These are phyloP conservation scores for Eristalis intricaria DNA, from an alignment of 2,888 invertebrate species.

Conservation along the genomic window DNA sequence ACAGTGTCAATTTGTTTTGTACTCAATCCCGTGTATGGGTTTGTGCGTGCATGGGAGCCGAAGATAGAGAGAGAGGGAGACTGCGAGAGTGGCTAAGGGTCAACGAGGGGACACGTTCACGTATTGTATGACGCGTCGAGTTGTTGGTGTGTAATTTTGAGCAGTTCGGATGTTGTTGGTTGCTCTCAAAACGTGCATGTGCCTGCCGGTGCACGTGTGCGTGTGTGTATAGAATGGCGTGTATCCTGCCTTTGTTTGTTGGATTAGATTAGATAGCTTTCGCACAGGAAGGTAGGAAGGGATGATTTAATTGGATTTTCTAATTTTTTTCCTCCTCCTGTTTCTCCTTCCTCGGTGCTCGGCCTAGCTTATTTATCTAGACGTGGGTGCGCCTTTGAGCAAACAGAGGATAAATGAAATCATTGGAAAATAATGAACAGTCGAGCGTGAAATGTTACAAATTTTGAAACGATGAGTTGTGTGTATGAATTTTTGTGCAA, in stretches of 20 bases:
- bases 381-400: conserved; percentile 45
- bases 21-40: conserved; percentile 38
- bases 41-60: background rate
- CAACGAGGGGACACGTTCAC: conserved; percentile 49
- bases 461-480: background rate
- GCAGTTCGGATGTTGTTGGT: conserved; percentile 44
- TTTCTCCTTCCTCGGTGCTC: background rate
- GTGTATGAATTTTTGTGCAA: background rate
- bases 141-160: conserved; percentile 61
- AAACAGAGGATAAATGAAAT: conserved; percentile 50
- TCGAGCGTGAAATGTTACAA: conserved; percentile 14
- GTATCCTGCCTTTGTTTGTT: conserved; percentile 61
- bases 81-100: conserved; percentile 32
- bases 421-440: conserved; percentile 54
- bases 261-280: conserved; percentile 63
- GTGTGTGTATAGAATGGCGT: conserved; percentile 16
- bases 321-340: conserved; percentile 25
- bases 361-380: conserved; percentile 32
- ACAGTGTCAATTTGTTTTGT: conserved; percentile 70
- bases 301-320: conserved; percentile 68
- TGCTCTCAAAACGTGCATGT: conserved; percentile 9
- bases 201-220: conserved; percentile 27
- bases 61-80: background rate
- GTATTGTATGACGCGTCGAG: conserved; percentile 16
- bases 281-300: conserved; percentile 23